A percentile compares a stretch with the other conserved stretches of the same genome.
These are phyloP conservation scores for Nyctibius grandis DNA, from an alignment of 2,797 vertebrate genomes.

Conservation along the genomic window DNA sequence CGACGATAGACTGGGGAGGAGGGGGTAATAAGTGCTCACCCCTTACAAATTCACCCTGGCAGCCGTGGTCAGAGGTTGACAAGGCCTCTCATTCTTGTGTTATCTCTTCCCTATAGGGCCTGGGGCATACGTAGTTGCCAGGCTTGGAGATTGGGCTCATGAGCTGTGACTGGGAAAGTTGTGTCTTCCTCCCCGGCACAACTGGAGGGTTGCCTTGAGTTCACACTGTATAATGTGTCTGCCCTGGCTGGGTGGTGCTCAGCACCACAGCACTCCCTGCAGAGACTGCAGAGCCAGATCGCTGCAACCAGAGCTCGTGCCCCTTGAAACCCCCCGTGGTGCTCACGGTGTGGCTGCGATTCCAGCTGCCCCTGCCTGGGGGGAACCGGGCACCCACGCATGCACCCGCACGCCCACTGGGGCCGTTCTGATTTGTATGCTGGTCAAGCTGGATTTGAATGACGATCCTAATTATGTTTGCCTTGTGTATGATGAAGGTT, in stretches of 20 bases:
- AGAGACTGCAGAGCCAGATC: background rate
- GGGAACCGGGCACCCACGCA: background rate
- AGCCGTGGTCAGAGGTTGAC: background rate
- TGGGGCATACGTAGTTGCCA: rapidly evolving
- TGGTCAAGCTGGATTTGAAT: background rate
- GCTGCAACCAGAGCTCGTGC: background rate
- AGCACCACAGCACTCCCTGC: background rate
- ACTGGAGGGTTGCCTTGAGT: background rate
- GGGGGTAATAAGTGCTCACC: background rate
- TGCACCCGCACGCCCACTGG: rapidly evolving
- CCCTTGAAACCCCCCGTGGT: background rate
- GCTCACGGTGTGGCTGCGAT: background rate
- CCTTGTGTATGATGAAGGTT: slow-evolving; percentile 3
- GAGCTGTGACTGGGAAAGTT: background rate
- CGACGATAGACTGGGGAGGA: background rate
- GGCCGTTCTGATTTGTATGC: background rate
- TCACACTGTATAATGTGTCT: background rate
- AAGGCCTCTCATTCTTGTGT: background rate
- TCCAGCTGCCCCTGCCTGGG: background rate
- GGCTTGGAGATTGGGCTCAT: background rate
- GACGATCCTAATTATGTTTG: slow-evolving; percentile 15
- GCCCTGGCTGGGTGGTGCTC: background rate
- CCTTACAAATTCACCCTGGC: background rate
- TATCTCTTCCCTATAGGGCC: background rate
- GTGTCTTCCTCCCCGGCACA: background rate